Evolutionary conservation across 2,888 invertebrate genomes (phyloP).

Genomic region (Onchidella celtica): DNA sequence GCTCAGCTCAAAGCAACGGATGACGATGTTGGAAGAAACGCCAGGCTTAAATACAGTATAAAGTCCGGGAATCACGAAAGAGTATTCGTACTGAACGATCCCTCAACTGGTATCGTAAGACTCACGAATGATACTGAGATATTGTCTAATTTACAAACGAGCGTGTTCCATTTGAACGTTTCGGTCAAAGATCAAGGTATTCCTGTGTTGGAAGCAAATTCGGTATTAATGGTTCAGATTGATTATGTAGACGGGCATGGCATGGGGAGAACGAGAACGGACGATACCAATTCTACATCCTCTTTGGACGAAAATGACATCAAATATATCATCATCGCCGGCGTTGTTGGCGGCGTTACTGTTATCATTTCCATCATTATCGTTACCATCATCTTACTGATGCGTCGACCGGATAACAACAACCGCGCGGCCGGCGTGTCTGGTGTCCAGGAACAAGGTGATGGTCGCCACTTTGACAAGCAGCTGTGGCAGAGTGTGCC

Average conservation of each 20-base stretch:
- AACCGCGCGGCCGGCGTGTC: slow-evolving; percentile 45
- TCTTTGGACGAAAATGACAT: slow-evolving; percentile 50
- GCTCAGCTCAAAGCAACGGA: slow-evolving; percentile 61
- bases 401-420: slow-evolving; percentile 49
- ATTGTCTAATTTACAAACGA: slow-evolving; percentile 22
- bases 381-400: slow-evolving; percentile 54
- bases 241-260: slow-evolving; percentile 49
- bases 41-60: slow-evolving; percentile 61
- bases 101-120: slow-evolving; percentile 60
- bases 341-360: slow-evolving; percentile 56
- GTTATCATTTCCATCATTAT: slow-evolving; percentile 58
- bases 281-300: slow-evolving; percentile 6
- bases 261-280: not conserved
- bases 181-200: slow-evolving; percentile 67
- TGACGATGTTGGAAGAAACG: slow-evolving; percentile 65
- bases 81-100: slow-evolving; percentile 56
- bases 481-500: slow-evolving; percentile 60
- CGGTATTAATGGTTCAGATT: slow-evolving; percentile 55
- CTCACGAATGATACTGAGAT: slow-evolving; percentile 44
- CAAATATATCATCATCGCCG: slow-evolving; percentile 59
- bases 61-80: slow-evolving; percentile 58
- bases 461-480: slow-evolving; percentile 56
- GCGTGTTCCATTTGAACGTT: slow-evolving; percentile 58
- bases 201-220: slow-evolving; percentile 58
- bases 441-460: slow-evolving; percentile 58